Percentiles rank a stretch among this genome's conserved stretches.
These are phyloP conservation scores for Listronotus oregonensis DNA, from an alignment of 1,140 invertebrate genomes.

Conservation along the genomic window DNA sequence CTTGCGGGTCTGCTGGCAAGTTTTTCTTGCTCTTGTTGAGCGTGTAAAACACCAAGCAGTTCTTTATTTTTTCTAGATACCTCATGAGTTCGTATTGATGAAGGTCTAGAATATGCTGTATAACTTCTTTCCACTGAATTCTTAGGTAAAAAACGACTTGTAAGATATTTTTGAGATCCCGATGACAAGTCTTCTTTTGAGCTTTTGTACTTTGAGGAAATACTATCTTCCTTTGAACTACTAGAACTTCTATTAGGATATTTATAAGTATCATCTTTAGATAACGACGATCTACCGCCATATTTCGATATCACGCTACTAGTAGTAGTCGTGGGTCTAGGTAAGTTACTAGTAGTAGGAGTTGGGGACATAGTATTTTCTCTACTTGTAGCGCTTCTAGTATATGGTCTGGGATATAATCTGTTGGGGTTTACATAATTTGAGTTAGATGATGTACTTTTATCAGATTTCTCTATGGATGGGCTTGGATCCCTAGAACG, in stretches of 20 bases:
- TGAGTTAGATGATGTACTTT: constrained; percentile 40
- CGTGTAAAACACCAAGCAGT: constrained; percentile 47
- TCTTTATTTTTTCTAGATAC: constrained; percentile 52
- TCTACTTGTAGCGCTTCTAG: constrained; percentile 45
- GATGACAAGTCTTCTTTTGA: constrained; percentile 47
- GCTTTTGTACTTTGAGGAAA: constrained; percentile 41
- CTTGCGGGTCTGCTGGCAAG: constrained; percentile 41
- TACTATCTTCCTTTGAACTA: constrained; percentile 35
- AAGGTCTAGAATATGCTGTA: constrained; percentile 50
- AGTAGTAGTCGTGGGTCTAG: constrained; percentile 46
- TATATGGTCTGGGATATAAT: constrained; percentile 48
- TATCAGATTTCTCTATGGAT: constrained; percentile 43
- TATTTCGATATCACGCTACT: constrained; percentile 20
- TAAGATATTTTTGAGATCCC: constrained; percentile 53
- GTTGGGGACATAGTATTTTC: constrained; percentile 48
- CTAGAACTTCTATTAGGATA: constrained; percentile 31
- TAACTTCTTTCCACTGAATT: constrained; percentile 54
- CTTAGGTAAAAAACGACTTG: constrained; percentile 53
- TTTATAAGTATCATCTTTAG: constrained; percentile 34
- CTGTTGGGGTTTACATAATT: constrained; percentile 46
- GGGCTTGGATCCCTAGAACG: constrained; percentile 54
- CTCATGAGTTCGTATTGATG: constrained; percentile 47
- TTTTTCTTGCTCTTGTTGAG: constrained; percentile 46
- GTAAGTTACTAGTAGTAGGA: constrained; percentile 43
- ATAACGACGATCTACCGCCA: constrained; percentile 25